A percentile compares a stretch with the other conserved stretches of the same genome.
Conservation (phyloP, 2,888 invertebrate genomes). For the Mesorhabditis spiculigera region DNA sequence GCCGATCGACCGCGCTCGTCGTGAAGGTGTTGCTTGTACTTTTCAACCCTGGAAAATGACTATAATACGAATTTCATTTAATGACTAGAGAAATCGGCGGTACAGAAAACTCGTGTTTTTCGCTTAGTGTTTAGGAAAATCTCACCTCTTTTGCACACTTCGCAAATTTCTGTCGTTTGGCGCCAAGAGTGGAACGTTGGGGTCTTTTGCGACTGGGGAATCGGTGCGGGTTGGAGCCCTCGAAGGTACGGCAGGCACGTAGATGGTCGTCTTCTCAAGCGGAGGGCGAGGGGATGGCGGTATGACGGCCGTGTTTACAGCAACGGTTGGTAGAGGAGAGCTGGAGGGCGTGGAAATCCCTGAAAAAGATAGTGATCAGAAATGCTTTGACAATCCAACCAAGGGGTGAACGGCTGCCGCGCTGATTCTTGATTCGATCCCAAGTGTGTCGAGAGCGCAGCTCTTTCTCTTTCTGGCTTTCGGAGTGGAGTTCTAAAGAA, state of each 20-base stretch:
- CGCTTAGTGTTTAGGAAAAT: neutral
- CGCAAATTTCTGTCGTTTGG: constrained; percentile 1
- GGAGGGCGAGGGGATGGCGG: too few relatives aligned
- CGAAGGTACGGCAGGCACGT: neutral
- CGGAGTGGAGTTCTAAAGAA: constrained; percentile 1
- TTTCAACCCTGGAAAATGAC: neutral
- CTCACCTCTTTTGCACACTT: neutral
- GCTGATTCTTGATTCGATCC: neutral
- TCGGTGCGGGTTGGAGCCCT: neutral
- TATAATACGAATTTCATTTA: constrained; percentile 10
- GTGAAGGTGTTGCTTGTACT: constrained; percentile 11
- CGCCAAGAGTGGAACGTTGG: neutral
- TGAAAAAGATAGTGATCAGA: neutral
- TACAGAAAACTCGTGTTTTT: neutral
- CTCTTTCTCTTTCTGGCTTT: neutral
- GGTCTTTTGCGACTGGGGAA: neutral
- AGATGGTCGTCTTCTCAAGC: too few relatives aligned
- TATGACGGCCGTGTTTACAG: too few relatives aligned
- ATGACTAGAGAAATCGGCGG: neutral
- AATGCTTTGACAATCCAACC: neutral
- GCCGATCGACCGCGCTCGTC: constrained; percentile 14
- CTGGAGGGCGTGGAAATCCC: neutral
- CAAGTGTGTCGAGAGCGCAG: neutral
- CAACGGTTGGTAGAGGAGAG: neutral
- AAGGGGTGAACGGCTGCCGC: neutral